Evolutionary conservation across 2,888 invertebrate species (phyloP), one percentile per base, ranked within the genome.

Genomic region (Cataglyphis altisquamis): DNA sequence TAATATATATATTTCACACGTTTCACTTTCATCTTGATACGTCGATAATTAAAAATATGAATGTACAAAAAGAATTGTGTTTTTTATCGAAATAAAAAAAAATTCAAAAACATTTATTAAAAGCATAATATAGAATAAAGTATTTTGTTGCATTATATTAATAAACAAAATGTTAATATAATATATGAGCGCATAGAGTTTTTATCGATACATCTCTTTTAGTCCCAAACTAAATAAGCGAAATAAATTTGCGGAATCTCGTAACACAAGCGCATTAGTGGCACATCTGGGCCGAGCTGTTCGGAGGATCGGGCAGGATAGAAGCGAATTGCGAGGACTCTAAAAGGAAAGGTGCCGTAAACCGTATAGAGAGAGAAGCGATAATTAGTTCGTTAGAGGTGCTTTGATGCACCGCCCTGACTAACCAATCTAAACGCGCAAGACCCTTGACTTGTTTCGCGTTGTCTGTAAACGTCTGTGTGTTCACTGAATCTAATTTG

Each of bases 311-410:
- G 45, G 62, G 45, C n/a, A 41, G 67, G 70, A 77, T 77, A 67
- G 41, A 67, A 67, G 77, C 41, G 41, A 41, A 75, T 60, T 81
- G 63, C 63, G 60, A 66, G 66, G 82, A 66, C 36, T 55, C 80
- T n/a, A 68, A 82, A 66, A 74, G 77, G 64, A 66, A 66, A 21
- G 29, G 32, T n/a, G 25, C 64, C 41, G 55, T 77, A 73, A 48
- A 81, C 55, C 32, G 64, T 66, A n/a, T 57, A 64, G 62, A 78
- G 70, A 80, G 68, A 81, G 82, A 81, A 82, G 63, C 72, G 90
- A 90, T 91, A 90, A 91, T 91, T 91, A 90, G 89, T 89, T 90
- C 91, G 91, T 91, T 91, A 91, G 88, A 75, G 83, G 83, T 80
- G 90, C 91, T 90, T 91, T 91, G 91, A 91, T 84, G 86, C 86